phyloP scores from a whole-genome alignment of 2,888 invertebrate species.

The Cremastinae sp. region DNA sequence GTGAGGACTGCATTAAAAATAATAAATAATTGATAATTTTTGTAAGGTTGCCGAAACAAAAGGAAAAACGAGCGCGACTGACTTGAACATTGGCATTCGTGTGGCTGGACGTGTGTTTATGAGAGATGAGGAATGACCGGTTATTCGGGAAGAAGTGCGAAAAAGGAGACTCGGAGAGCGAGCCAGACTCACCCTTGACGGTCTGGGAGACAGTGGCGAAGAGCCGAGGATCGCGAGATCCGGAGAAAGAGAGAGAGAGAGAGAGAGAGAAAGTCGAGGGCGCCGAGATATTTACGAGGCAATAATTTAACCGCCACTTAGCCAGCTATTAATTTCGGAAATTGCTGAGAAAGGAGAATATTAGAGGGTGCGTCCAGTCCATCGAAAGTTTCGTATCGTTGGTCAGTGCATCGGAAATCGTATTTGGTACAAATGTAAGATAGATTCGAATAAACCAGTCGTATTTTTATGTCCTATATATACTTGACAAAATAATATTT shows the following conservation, averaged over 20 bases:
- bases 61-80: slow-evolving; percentile 7
- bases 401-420: slow-evolving; percentile 27
- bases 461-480: too few species aligned
- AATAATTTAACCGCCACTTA: slow-evolving; percentile 81
- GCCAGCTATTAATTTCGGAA: slow-evolving; percentile 80
- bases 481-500: too few species aligned
- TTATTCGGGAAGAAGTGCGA: slow-evolving; percentile 37
- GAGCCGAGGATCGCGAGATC: slow-evolving; percentile 55
- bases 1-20: too few species aligned
- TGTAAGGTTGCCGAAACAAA: slow-evolving; percentile 58
- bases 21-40: too few species aligned
- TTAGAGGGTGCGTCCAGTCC: slow-evolving; percentile 65
- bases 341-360: slow-evolving; percentile 78
- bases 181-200: slow-evolving; percentile 58
- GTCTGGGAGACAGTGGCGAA: slow-evolving; percentile 59
- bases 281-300: slow-evolving; percentile 80
- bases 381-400: slow-evolving; percentile 15
- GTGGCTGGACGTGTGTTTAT: slow-evolving; percentile 8
- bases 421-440: slow-evolving; percentile 5
- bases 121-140: slow-evolving; percentile 34
- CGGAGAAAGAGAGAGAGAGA: slow-evolving; percentile 59
- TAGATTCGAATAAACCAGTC: neutral
- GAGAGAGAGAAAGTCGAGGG: slow-evolving; percentile 71
- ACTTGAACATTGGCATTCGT: too few species aligned
- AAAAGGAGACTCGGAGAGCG: slow-evolving; percentile 37